phyloP scores from a whole-genome alignment of 2,888 invertebrate genomes.

The Drosophila gaucha region DNA sequence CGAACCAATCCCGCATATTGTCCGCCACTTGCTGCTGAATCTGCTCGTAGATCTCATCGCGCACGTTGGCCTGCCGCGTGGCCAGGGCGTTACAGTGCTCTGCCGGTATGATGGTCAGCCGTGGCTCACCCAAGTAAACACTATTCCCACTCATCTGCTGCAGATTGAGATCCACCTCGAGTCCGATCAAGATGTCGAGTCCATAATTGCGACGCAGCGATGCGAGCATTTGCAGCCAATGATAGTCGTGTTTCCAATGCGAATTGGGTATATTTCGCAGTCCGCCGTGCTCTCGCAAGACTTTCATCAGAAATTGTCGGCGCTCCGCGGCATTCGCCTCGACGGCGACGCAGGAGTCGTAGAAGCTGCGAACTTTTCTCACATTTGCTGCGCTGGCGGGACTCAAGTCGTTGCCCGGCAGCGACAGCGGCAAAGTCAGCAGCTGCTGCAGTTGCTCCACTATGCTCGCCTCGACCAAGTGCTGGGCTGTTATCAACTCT shows the following conservation, averaged over 20 bases:
- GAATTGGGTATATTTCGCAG: slow-evolving; percentile 67
- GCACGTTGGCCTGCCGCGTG: slow-evolving; percentile 44
- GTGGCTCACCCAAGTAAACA: slow-evolving; percentile 77
- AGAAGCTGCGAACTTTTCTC: slow-evolving; percentile 76
- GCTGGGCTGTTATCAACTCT: slow-evolving; percentile 60
- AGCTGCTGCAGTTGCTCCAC: slow-evolving; percentile 63
- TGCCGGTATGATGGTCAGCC: slow-evolving; percentile 68
- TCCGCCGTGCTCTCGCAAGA: slow-evolving; percentile 73
- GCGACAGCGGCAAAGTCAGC: slow-evolving; percentile 48
- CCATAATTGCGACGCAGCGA: slow-evolving; percentile 71
- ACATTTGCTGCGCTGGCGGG: slow-evolving; percentile 41
- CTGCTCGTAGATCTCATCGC: slow-evolving; percentile 55
- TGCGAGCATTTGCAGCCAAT: slow-evolving; percentile 77
- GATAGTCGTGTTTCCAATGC: slow-evolving; percentile 69
- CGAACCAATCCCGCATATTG: slow-evolving; percentile 78
- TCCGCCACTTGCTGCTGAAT: slow-evolving; percentile 71
- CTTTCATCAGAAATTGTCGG: slow-evolving; percentile 60
- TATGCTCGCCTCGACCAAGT: slow-evolving; percentile 58
- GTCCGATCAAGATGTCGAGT: slow-evolving; percentile 80
- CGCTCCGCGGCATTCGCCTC: slow-evolving; percentile 56
- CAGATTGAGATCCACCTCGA: slow-evolving; percentile 74
- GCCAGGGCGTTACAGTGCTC: slow-evolving; percentile 69
- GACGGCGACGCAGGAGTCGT: slow-evolving; percentile 67
- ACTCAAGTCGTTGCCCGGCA: slow-evolving; percentile 42
- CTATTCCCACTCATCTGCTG: slow-evolving; percentile 66